phyloP scores from a whole-genome alignment of 35 echinoderm and acorn worm species.

The Hemicentrotus pulcherrimus region DNA sequence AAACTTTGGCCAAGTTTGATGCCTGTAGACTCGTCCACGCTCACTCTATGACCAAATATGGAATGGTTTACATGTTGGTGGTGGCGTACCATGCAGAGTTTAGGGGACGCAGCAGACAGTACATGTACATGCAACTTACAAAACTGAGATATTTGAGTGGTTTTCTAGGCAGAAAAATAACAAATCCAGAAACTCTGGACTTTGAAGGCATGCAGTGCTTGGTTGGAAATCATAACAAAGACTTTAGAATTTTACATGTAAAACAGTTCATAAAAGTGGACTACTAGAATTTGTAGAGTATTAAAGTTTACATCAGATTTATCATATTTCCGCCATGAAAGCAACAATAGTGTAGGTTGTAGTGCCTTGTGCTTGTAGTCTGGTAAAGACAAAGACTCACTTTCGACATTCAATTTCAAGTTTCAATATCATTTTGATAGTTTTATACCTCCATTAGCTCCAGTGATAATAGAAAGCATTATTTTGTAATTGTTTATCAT shows the following conservation, averaged over 20 bases:
- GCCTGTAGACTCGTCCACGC: background rate
- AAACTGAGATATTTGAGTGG: background rate
- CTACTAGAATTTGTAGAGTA: background rate
- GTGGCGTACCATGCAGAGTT: background rate
- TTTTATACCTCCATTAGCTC: too few species aligned
- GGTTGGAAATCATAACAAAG: background rate
- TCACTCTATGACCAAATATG: slow-evolving; percentile 39
- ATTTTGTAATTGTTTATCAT: too few species aligned
- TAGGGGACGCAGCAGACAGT: background rate
- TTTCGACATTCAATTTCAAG: too few species aligned
- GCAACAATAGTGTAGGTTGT: too few species aligned
- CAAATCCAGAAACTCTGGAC: background rate
- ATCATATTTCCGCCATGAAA: background rate
- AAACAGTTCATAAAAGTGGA: background rate
- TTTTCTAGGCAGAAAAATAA: background rate
- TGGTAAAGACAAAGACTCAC: too few species aligned
- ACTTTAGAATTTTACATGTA: background rate
- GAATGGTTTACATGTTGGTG: slow-evolving; percentile 23
- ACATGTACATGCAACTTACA: background rate
- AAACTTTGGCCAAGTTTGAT: slow-evolving; percentile 16
- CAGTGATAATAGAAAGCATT: too few species aligned
- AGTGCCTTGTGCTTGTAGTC: too few species aligned
- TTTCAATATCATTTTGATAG: too few species aligned
- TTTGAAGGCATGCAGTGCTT: background rate
- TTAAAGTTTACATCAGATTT: background rate